A percentile compares a stretch with the other conserved stretches of the same genome.
Evolutionary conservation across 2,797 vertebrate genomes (phyloP).

Genomic region (Lepilemur septentrionalis): DNA sequence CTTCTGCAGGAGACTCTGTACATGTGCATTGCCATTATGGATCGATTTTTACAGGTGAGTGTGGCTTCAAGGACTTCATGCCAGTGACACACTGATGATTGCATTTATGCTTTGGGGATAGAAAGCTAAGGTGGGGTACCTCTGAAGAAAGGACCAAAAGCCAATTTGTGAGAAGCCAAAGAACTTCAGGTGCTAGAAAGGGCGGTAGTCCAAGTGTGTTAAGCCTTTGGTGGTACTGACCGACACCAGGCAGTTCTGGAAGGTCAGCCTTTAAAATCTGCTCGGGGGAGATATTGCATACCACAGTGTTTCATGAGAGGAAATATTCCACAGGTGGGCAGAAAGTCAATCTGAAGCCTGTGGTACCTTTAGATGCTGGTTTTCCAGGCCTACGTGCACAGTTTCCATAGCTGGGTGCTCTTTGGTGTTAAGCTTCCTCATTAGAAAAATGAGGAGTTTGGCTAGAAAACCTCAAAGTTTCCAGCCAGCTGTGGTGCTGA

Average conservation of each 20-base stretch:
- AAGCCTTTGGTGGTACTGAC: neutral
- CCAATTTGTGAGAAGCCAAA: neutral
- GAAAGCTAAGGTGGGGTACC: neutral
- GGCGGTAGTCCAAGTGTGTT: neutral
- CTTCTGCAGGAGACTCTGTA: conserved; percentile 96
- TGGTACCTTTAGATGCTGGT: neutral
- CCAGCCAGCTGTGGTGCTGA: neutral
- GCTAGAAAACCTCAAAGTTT: neutral
- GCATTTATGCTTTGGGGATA: neutral
- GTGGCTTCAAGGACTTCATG: neutral
- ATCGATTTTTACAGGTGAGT: conserved; percentile 94
- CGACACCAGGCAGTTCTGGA: neutral
- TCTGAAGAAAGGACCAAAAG: neutral
- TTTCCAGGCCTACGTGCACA: neutral
- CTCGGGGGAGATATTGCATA: neutral
- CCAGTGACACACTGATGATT: neutral
- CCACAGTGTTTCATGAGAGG: neutral
- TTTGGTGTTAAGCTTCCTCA: neutral
- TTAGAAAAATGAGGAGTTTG: neutral
- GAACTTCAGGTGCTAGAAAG: neutral
- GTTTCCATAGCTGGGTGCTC: neutral
- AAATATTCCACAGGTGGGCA: too few relatives aligned
- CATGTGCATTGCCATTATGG: conserved; percentile 93
- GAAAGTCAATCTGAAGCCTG: neutral
- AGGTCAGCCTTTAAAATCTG: neutral